phyloP scores from a whole-genome alignment of 37 sponge, comb jelly and placozoan genomes.

The Cladorhizidae sp. region DNA sequence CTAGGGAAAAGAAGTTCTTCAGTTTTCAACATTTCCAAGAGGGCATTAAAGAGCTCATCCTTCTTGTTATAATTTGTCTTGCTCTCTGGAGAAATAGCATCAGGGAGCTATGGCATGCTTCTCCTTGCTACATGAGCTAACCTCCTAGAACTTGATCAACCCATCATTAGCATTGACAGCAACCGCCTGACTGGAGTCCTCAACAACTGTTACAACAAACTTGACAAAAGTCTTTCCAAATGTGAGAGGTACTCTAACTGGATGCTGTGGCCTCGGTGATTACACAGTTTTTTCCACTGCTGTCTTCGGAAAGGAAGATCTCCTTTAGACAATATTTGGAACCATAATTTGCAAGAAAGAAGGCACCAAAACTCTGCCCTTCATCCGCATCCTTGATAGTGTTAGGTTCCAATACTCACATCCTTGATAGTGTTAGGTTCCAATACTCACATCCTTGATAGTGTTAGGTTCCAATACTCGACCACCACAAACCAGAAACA shows the following conservation, averaged over 20 bases:
- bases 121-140: neutral
- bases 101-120: neutral
- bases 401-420: too few relatives aligned
- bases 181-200: too few relatives aligned
- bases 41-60: neutral
- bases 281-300: too few relatives aligned
- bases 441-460: too few relatives aligned
- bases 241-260: neutral
- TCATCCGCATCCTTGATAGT: too few relatives aligned
- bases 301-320: too few relatives aligned
- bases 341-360: too few relatives aligned
- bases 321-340: too few relatives aligned
- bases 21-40: neutral
- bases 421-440: too few relatives aligned
- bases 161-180: neutral
- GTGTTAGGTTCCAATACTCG: too few relatives aligned
- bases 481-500: neutral
- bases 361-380: neutral
- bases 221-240: slow-evolving; percentile 1
- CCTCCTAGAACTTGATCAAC: neutral
- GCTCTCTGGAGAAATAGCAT: neutral
- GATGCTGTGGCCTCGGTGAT: neutral
- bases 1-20: neutral
- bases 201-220: neutral
- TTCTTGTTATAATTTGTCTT: neutral